Evolutionary conservation across 2,888 invertebrate species (phyloP), one percentile per base, ranked within the genome.

Genomic region (Pyrochroa serraticornis): DNA sequence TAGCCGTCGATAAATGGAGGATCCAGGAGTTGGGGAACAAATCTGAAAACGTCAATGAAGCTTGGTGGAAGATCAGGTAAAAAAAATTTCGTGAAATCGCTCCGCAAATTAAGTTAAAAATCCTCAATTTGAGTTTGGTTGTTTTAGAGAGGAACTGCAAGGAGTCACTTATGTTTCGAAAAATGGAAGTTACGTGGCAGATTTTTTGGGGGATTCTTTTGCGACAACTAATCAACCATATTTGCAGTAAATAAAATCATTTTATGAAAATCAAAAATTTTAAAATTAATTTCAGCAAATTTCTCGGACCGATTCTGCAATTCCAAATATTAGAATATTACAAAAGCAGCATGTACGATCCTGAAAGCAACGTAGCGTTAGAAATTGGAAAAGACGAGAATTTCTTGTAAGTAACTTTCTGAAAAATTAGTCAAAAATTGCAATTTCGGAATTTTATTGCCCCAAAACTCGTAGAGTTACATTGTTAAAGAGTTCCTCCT

Each of bases 1-100:
- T 83, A 63, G 80, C 83, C 31, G 83, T 81, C 7, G 85, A 86
- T 59, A 81, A 81, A 69, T 85, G 84, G 83, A 78, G 85, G 55
- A 69, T 85, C 37, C 79, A 82, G 66, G 62, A 67, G 37, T 42
- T 72, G n/a, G 66, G 71, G 37, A 56, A 52, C 43, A 58, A 65
- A 1, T 48, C 57, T 33, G 67, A 60, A 1, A 63, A 69, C 59
- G 34, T 68, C 65, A 75, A 77, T 50, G 75, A 73, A 6, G 74
- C 61, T 31, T 84, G 83, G 77, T 84, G 84, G 84, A 78, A 79
- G 45, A 79, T 82, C 55, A 81, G 82, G 71, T 80, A 82, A 51
- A 77, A 73, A 71, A 79, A 80, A 66, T 81, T 39, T 31, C 12
- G n/a, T 3, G 10, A 41, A 5, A 13, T 10, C n/a, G 9, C 12